A percentile compares a stretch with the other conserved stretches of the same genome.
Evolutionary conservation across 1,140 invertebrate species (phyloP).

Genomic region (Nasonia giraulti): DNA sequence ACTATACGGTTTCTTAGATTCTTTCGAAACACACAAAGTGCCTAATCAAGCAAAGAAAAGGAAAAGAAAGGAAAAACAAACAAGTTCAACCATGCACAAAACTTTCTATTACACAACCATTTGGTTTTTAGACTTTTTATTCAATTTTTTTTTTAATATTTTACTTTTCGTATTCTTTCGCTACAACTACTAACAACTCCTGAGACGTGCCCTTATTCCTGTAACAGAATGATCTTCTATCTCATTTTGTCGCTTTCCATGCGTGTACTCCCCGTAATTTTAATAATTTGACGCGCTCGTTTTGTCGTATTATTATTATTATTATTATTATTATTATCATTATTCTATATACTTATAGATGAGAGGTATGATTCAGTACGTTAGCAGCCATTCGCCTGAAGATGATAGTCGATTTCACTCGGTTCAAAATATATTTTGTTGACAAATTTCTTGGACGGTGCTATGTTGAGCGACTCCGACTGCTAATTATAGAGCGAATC

Average conservation of each 20-base stretch:
- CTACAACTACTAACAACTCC: conserved; percentile 6
- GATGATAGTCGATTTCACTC: conserved; percentile 47
- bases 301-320: conserved; percentile 9
- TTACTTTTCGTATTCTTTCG: neutral
- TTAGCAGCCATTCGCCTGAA: conserved; percentile 19
- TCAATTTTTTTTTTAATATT: neutral
- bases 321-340: no score
- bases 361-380: conserved; percentile 2
- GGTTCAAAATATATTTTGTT: conserved; percentile 54
- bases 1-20: conserved; percentile 16
- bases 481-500: conserved; percentile 47
- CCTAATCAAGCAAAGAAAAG: conserved; percentile 46
- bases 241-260: conserved; percentile 24
- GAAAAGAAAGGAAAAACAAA: conserved; percentile 36
- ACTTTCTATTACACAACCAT: neutral
- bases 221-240: conserved; percentile 1
- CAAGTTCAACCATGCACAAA: conserved; percentile 28
- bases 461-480: conserved; percentile 58
- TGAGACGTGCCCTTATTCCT: neutral
- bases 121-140: neutral
- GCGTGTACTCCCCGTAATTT: conserved; percentile 29
- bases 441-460: conserved; percentile 54
- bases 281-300: conserved; percentile 37
- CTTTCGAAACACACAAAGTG: conserved; percentile 39
- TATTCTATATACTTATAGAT: neutral